Percentiles rank a stretch among this genome's conserved stretches.
phyloP scores from a whole-genome alignment of 2,797 vertebrate genomes.

The Sebastes diaconus region DNA sequence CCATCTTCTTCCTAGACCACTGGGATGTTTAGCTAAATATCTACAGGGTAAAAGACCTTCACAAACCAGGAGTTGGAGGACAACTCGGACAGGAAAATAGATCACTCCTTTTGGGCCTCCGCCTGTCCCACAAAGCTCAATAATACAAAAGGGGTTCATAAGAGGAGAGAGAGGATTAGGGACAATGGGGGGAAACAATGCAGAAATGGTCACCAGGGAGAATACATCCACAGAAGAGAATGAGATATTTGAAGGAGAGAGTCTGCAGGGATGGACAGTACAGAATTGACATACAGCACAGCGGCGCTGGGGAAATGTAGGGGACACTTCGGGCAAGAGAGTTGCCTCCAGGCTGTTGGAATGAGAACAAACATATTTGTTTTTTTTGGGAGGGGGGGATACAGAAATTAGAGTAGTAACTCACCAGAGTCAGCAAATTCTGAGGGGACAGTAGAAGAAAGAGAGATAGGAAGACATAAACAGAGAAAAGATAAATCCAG shows the following conservation, averaged over 20 bases:
- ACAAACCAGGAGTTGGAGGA: neutral
- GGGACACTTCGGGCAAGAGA: slow-evolving; percentile 55
- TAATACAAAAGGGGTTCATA: slow-evolving; percentile 30
- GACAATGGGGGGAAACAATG: slow-evolving; percentile 65
- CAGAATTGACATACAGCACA: slow-evolving; percentile 65
- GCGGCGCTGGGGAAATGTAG: slow-evolving; percentile 56
- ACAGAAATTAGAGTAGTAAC: slow-evolving; percentile 78
- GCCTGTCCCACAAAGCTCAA: slow-evolving; percentile 4
- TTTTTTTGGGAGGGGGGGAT: neutral
- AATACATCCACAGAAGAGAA: slow-evolving; percentile 73
- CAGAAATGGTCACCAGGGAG: slow-evolving; percentile 66
- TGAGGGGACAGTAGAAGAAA: slow-evolving; percentile 80
- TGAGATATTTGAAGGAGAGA: slow-evolving; percentile 54
- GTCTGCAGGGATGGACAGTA: slow-evolving; percentile 64
- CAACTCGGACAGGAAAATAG: slow-evolving; percentile 8
- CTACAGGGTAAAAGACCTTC: neutral
- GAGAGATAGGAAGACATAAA: slow-evolving; percentile 68
- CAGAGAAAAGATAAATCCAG: slow-evolving; percentile 76
- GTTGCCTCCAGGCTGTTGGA: slow-evolving; percentile 60
- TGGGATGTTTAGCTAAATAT: neutral
- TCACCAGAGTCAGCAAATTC: slow-evolving; percentile 90
- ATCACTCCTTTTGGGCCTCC: slow-evolving; percentile 5
- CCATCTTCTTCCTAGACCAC: neutral
- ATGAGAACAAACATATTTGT: slow-evolving; percentile 69
- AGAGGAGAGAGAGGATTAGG: slow-evolving; percentile 72